Evolutionary conservation across 2,797 vertebrate species (phyloP).

Genomic region (Sternotherus odoratus): DNA sequence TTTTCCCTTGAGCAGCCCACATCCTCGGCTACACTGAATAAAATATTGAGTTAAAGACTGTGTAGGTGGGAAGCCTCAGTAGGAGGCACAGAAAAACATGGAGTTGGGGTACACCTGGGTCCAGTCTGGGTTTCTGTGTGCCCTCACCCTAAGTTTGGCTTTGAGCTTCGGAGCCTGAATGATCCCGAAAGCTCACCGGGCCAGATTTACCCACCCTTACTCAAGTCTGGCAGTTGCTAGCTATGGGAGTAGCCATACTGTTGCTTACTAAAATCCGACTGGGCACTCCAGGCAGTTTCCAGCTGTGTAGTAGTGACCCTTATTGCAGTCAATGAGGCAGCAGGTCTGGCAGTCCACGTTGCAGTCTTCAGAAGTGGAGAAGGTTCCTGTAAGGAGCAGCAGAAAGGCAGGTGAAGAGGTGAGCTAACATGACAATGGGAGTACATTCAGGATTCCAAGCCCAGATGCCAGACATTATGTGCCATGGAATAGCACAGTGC

Average conservation of each 20-base stretch:
- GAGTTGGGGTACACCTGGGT: background rate
- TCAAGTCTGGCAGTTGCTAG: fast-evolving
- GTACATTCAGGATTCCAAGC: background rate
- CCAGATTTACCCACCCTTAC: background rate
- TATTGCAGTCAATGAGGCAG: constrained; percentile 78
- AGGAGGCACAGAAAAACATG: background rate
- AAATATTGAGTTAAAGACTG: background rate
- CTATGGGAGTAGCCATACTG: background rate
- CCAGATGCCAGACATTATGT: fast-evolving
- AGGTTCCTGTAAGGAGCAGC: constrained; percentile 41
- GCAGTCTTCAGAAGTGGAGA: background rate
- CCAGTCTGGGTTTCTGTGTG: no score
- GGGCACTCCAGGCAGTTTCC: constrained; percentile 87
- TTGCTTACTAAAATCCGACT: constrained; percentile 87
- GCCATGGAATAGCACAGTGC: fast-evolving
- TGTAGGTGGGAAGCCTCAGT: fast-evolving
- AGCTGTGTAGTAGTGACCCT: constrained; percentile 81
- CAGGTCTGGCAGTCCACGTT: constrained; percentile 51
- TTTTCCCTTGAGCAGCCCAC: no score
- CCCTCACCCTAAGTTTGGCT: background rate
- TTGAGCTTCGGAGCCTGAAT: background rate
- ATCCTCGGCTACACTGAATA: background rate
- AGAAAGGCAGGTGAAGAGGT: background rate
- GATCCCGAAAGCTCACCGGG: background rate
- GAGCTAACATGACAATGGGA: background rate